Conservation (phyloP, 2,888 invertebrate genomes). For the Pristionchus exspectatus region DNA sequence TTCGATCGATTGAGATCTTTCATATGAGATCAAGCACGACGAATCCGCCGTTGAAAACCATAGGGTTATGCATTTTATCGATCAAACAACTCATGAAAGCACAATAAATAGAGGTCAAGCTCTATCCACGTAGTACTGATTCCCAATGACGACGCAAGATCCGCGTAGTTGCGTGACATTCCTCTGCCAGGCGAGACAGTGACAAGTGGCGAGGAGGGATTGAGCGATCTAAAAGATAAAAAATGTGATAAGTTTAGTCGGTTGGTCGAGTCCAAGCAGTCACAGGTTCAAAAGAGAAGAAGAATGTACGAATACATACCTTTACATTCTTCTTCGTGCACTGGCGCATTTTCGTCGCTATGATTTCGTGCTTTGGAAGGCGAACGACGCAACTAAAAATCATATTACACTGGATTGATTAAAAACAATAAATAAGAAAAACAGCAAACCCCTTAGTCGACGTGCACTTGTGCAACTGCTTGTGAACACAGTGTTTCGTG, state of each 20-base stretch:
- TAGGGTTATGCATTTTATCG: too few species aligned
- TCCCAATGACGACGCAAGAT: not conserved
- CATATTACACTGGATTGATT: not conserved
- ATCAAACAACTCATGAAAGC: too few species aligned
- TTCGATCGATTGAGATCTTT: too few species aligned
- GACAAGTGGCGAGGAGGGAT: slow-evolving; percentile 8
- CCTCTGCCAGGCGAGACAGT: slow-evolving; percentile 50
- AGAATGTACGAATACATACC: not conserved
- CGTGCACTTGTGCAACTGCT: not conserved
- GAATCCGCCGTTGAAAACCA: too few species aligned
- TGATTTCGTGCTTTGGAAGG: not conserved
- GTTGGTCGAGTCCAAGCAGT: too few species aligned
- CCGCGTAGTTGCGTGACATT: slow-evolving; percentile 6
- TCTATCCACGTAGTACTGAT: slow-evolving; percentile 12
- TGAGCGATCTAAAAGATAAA: slow-evolving; percentile 27
- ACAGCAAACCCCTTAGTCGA: not conserved
- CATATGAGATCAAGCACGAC: too few species aligned
- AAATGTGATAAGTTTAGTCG: too few species aligned
- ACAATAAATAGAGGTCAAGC: not conserved
- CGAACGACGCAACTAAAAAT: slow-evolving; percentile 20
- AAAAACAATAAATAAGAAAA: not conserved
- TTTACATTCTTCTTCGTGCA: slow-evolving; percentile 39
- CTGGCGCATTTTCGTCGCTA: not conserved
- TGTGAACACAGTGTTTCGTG: slow-evolving; percentile 42
- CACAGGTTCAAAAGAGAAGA: too few species aligned